phyloP scores from a whole-genome alignment of 2,888 invertebrate genomes.

The Adelognathus sp. region DNA sequence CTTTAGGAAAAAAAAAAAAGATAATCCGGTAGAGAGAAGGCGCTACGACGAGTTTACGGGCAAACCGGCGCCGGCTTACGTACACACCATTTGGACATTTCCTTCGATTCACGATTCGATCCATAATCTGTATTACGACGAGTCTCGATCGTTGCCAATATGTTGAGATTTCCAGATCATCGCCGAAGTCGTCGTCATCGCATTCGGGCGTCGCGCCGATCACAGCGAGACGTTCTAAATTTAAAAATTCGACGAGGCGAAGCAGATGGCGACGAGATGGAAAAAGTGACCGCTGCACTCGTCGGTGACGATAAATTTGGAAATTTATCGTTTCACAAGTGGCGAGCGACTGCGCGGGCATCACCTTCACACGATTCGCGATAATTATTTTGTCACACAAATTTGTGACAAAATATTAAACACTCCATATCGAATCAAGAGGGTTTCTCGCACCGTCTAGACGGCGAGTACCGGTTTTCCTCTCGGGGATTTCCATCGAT shows the following conservation, averaged over 20 bases:
- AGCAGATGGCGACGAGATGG: neutral
- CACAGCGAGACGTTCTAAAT: neutral
- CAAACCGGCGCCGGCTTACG: constrained; percentile 11
- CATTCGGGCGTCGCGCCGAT: neutral
- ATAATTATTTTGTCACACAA: neutral
- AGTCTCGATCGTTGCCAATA: neutral
- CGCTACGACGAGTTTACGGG: neutral
- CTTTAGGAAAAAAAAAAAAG: too few relatives aligned
- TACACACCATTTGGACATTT: neutral
- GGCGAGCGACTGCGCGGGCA: neutral
- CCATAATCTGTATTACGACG: neutral
- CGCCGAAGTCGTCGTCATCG: neutral
- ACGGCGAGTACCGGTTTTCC: neutral
- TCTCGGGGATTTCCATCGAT: neutral
- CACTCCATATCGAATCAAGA: neutral
- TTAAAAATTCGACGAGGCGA: neutral
- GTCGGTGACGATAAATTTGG: neutral
- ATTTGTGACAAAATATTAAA: neutral
- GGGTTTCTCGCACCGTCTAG: neutral
- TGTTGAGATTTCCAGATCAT: neutral
- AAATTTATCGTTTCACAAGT: neutral
- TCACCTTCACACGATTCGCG: neutral
- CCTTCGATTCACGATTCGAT: neutral
- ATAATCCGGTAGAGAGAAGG: neutral
- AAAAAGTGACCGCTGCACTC: neutral